Conservation (phyloP, 2,113 vertebrate genomes). For the Riparia riparia region DNA sequence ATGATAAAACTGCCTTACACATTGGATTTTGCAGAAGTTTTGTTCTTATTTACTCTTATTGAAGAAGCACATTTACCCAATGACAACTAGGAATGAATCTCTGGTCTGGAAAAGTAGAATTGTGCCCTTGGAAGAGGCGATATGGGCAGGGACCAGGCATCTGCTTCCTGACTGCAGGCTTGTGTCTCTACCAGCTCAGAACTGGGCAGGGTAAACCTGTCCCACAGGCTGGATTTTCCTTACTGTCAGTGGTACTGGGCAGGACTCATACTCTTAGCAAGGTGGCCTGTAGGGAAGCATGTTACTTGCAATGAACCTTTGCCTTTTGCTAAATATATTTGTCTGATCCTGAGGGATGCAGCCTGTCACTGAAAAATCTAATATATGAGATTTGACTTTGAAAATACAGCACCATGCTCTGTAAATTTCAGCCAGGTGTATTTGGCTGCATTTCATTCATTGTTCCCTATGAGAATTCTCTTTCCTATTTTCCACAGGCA, state of each 20-base stretch:
- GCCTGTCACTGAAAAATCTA: neutral
- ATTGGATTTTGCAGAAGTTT: neutral
- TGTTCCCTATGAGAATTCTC: neutral
- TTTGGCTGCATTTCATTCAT: constrained; percentile 16
- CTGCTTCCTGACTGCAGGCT: neutral
- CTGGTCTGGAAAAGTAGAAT: neutral
- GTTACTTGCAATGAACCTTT: neutral
- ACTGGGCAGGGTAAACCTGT: neutral
- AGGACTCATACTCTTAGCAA: neutral
- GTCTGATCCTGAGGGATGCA: neutral
- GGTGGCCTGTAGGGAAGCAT: neutral
- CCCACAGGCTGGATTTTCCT: neutral
- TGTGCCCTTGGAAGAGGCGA: neutral
- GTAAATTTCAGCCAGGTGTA: constrained; percentile 18
- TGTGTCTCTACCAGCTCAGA: neutral
- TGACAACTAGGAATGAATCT: neutral
- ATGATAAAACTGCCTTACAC: neutral
- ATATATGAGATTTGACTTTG: neutral
- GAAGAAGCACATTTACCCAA: neutral
- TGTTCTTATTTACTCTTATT: neutral
- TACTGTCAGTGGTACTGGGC: neutral
- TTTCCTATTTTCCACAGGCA: neutral
- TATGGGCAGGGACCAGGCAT: neutral
- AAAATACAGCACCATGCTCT: neutral
- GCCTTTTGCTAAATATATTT: neutral